These are phyloP conservation scores for Odocoileus virginianus DNA, from an alignment of 2,113 vertebrate species.

Conservation along the genomic window DNA sequence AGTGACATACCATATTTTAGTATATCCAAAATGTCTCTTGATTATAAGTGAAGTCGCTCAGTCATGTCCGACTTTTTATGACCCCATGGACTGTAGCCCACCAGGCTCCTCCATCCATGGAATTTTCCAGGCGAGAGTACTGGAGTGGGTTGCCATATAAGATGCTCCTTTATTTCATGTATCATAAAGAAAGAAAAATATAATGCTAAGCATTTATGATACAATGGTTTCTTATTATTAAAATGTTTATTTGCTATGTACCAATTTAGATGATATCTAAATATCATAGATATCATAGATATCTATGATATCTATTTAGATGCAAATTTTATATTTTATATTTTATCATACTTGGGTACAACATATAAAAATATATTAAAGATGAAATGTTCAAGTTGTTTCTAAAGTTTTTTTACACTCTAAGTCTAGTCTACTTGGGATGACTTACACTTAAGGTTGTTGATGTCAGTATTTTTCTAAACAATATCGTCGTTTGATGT, in stretches of 20 bases:
- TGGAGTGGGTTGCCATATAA: not conserved
- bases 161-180: not conserved
- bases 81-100: not conserved
- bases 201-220: not conserved
- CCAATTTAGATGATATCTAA: not conserved
- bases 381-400: not conserved
- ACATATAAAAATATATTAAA: not conserved
- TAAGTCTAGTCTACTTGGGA: not conserved
- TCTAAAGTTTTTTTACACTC: not conserved
- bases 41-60: not conserved
- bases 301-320: not conserved
- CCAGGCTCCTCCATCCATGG: not conserved
- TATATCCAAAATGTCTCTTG: not conserved
- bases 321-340: not conserved
- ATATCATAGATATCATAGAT: too few species aligned
- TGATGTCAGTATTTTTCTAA: not conserved
- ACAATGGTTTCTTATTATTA: not conserved
- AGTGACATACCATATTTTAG: not conserved
- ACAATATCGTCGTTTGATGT: not conserved
- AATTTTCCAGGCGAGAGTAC: not conserved
- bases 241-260: not conserved
- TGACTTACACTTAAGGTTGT: not conserved
- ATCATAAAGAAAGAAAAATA: not conserved
- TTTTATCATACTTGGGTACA: not conserved
- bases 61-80: fast-evolving